These are phyloP conservation scores for Anthopleura sola DNA, from an alignment of 64 coral and sea anemone species.

Conservation along the genomic window DNA sequence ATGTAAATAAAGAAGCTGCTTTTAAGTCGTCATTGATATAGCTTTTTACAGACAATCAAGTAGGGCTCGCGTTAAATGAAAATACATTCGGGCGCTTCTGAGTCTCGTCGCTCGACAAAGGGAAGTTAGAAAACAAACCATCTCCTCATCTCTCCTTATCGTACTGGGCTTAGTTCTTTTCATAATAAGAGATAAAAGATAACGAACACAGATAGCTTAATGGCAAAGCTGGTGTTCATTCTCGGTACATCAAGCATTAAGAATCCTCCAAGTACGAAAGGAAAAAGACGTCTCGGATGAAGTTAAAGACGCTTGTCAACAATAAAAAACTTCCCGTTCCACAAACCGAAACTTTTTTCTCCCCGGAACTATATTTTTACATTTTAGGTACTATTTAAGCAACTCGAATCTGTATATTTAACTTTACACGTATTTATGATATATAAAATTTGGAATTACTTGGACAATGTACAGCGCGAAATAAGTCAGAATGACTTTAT, in stretches of 20 bases:
- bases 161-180: background rate
- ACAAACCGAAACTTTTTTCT: too few relatives aligned
- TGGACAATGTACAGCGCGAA: too few relatives aligned
- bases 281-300: too few relatives aligned
- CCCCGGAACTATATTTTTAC: too few relatives aligned
- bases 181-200: background rate
- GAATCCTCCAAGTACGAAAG: background rate
- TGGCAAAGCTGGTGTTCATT: background rate
- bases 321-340: too few relatives aligned
- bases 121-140: background rate
- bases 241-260: background rate
- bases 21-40: background rate
- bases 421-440: too few relatives aligned
- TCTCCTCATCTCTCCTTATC: background rate
- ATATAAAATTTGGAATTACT: too few relatives aligned
- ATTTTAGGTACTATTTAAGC: too few relatives aligned
- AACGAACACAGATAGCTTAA: background rate
- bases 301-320: too few relatives aligned
- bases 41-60: background rate
- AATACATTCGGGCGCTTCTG: background rate
- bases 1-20: background rate
- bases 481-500: too few relatives aligned
- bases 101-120: background rate
- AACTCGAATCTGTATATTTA: too few relatives aligned
- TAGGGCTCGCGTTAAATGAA: background rate